Percentiles rank a stretch among this genome's conserved stretches.
Conservation (phyloP, 2,113 vertebrate species). For the Dunckerocampus dactyliophorus region DNA sequence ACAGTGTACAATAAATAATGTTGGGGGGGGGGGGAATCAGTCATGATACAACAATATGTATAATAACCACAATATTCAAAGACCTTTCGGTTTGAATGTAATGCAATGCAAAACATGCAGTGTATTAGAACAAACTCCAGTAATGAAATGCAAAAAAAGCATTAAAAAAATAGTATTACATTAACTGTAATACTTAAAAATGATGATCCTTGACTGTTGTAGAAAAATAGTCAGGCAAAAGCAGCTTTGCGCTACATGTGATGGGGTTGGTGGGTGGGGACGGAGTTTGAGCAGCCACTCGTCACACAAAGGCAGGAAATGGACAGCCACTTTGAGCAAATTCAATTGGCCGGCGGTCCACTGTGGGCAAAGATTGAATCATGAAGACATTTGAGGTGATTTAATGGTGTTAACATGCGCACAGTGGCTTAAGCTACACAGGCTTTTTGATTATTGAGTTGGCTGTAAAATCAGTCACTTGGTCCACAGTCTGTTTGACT, state of each 20-base stretch:
- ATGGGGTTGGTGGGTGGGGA: conserved; percentile 52
- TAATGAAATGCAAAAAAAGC: too few relatives aligned
- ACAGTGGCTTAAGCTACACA: conserved; percentile 51
- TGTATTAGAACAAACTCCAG: too few relatives aligned
- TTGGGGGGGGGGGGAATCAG: too few relatives aligned
- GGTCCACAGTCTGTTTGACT: conserved; percentile 68
- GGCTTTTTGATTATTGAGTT: conserved; percentile 67
- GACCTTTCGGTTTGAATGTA: too few relatives aligned
- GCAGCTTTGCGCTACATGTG: conserved; percentile 41
- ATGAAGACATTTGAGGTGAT: conserved; percentile 74
- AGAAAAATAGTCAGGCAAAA: conserved; percentile 29
- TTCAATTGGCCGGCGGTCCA: conserved; percentile 69
- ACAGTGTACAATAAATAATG: too few relatives aligned
- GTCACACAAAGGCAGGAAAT: conserved; percentile 73
- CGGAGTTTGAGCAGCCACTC: conserved; percentile 45
- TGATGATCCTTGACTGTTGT: too few relatives aligned
- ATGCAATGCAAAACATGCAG: too few relatives aligned
- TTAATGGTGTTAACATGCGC: conserved; percentile 72
- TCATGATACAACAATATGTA: too few relatives aligned
- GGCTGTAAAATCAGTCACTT: conserved; percentile 66
- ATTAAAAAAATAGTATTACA: too few relatives aligned
- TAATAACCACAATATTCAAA: too few relatives aligned
- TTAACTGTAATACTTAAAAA: too few relatives aligned
- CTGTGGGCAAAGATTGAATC: conserved; percentile 73
- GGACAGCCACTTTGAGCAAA: conserved; percentile 75